Evolutionary conservation across 2,113 vertebrate species (phyloP), one percentile per base, ranked within the genome.

Genomic region (Drymodes brunneopygia): DNA sequence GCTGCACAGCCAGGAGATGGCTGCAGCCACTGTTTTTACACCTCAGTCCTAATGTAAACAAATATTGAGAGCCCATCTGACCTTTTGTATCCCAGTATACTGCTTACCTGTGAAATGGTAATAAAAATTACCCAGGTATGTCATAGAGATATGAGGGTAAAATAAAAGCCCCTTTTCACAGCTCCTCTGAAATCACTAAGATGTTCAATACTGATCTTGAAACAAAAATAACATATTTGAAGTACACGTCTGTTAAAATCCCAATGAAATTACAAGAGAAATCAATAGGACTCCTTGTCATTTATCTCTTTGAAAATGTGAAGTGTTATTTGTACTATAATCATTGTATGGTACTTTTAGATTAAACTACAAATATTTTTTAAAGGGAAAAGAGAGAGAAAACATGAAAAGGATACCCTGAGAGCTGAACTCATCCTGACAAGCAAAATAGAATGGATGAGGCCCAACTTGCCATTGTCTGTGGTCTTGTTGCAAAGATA

Each of bases 1-100:
- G 15, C 12, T 6, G 1, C 29, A 17, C 0, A 0, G 27, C 20
- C 51, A 50, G 56, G 21, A 40, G 8, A 58, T 3, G 1, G 38
- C 72, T 77, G 62, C 31, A 45, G 28, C 10, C 77, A 33, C 25
- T 1, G 1, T 8, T 83, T 84, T 87, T 13, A 45, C 20, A 85
- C 33, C 33, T 94, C 19, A 22, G 7, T 38, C 40, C 20, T 58
- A 67, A 62, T 3, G 11, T 8, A 25, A 27, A 29, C 33, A 62
- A 25, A n/a, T 54, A 73, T 1, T 78, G 40, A 81, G 31, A 81
- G 42, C 23, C 31, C 72, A 70, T 28, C 29, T 58, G 60, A 73
- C 5, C 19, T 77, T 90, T 25, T 1, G 1, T 48, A 62, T 27
- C 29, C 56, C 35, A 29, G 31, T 19, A 33, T 28, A 25, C 6